Conservation (phyloP, 2,888 invertebrate genomes). For the Mythimna lalbum region DNA sequence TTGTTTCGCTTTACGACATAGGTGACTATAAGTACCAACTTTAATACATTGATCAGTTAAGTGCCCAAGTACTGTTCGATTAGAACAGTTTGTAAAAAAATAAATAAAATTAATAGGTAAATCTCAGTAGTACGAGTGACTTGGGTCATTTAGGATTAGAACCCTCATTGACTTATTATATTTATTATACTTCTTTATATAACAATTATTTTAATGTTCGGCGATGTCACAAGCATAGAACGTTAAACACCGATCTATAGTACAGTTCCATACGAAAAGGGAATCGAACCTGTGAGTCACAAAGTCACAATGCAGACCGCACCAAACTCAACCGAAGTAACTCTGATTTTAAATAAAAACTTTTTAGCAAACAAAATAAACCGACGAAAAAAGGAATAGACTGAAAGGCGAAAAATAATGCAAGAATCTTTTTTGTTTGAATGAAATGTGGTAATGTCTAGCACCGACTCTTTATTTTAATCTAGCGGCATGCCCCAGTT, state of each 20-base stretch:
- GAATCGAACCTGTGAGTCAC: conserved; percentile 11
- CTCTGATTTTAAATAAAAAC: too few relatives aligned
- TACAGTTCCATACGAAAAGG: not conserved
- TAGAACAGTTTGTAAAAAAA: conserved; percentile 5
- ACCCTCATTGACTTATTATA: too few relatives aligned
- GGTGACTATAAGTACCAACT: not conserved
- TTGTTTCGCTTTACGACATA: not conserved
- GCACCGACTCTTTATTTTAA: too few relatives aligned
- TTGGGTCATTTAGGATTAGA: too few relatives aligned
- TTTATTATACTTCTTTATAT: too few relatives aligned
- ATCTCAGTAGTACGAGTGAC: too few relatives aligned
- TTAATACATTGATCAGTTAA: not conserved
- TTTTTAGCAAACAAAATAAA: too few relatives aligned
- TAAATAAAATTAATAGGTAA: not conserved
- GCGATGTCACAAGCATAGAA: not conserved
- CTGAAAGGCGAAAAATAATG: too few relatives aligned
- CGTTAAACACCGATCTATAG: not conserved
- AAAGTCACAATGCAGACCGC: not conserved
- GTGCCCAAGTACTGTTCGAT: not conserved
- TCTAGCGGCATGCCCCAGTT: too few relatives aligned
- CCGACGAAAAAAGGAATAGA: too few relatives aligned
- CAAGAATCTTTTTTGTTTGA: too few relatives aligned
- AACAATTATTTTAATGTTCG: not conserved
- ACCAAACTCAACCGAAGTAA: not conserved
- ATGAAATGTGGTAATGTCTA: too few relatives aligned